A percentile compares a stretch with the other conserved stretches of the same genome.
These are phyloP conservation scores for Synergus itoensis DNA, from an alignment of 2,888 invertebrate species.

Conservation along the genomic window DNA sequence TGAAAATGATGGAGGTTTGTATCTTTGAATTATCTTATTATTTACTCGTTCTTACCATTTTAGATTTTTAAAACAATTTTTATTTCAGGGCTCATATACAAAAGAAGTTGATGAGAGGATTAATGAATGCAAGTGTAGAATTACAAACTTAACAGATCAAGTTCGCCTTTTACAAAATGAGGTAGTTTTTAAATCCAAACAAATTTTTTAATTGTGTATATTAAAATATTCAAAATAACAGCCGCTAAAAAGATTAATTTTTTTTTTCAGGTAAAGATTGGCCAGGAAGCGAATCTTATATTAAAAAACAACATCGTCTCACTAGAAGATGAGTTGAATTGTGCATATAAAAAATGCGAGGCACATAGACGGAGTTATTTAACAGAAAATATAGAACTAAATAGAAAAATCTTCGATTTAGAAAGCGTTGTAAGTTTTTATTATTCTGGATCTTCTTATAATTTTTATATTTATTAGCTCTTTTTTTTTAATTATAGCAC, in stretches of 20 bases:
- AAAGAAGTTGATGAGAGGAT: conserved; percentile 56
- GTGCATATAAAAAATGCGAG: conserved; percentile 59
- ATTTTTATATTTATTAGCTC: not conserved
- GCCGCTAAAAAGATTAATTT: conserved; percentile 11
- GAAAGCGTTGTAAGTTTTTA: conserved; percentile 63
- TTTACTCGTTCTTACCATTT: conserved; percentile 4
- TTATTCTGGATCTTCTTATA: conserved; percentile 42
- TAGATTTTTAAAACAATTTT: not conserved
- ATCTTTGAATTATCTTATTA: conserved; percentile 40
- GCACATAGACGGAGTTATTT: conserved; percentile 59
- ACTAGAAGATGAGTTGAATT: conserved; percentile 63
- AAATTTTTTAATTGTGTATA: not conserved
- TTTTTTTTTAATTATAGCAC: conserved; percentile 15
- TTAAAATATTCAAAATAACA: not conserved
- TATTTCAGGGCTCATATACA: conserved; percentile 49
- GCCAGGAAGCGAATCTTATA: conserved; percentile 63
- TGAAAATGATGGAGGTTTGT: conserved; percentile 57
- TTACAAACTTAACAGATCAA: conserved; percentile 63
- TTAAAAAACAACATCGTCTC: conserved; percentile 61
- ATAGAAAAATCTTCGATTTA: conserved; percentile 63
- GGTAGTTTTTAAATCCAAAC: conserved; percentile 50
- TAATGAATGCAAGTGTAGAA: conserved; percentile 57
- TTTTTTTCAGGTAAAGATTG: conserved; percentile 60
- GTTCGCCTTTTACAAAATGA: conserved; percentile 64
- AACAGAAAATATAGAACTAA: conserved; percentile 60